These are phyloP conservation scores for Hyalella azteca DNA, from an alignment of 2,888 invertebrate genomes.

Conservation along the genomic window DNA sequence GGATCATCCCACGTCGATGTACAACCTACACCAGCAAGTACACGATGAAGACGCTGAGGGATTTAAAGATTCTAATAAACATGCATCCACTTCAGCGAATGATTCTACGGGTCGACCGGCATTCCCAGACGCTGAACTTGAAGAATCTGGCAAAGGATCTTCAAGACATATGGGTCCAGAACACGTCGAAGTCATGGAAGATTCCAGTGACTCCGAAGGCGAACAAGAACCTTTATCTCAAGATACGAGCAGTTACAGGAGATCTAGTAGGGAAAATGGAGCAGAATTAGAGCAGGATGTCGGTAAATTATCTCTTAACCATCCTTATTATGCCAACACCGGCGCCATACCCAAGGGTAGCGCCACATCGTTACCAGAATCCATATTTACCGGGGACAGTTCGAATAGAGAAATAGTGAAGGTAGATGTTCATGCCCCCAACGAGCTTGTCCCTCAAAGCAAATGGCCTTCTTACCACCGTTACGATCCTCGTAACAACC, in stretches of 20 bases:
- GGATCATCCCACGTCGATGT: constrained; percentile 57
- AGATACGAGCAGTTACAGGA: neutral
- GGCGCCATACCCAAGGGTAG: constrained; percentile 32
- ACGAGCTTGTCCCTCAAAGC: neutral
- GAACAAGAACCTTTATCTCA: neutral
- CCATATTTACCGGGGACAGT: neutral
- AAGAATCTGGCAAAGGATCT: neutral
- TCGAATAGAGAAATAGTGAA: constrained; percentile 1
- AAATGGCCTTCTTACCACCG: neutral
- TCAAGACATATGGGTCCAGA: neutral
- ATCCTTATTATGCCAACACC: constrained; percentile 29
- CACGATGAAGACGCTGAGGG: neutral
- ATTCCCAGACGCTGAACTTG: neutral
- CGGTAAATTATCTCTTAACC: constrained; percentile 4
- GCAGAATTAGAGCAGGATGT: neutral
- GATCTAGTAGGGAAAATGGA: neutral
- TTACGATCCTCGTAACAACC: constrained; percentile 10
- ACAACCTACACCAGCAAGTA: constrained; percentile 52
- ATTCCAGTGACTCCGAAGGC: constrained; percentile 27
- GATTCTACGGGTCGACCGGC: too few relatives aligned
- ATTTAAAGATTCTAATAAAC: neutral
- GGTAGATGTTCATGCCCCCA: constrained; percentile 16
- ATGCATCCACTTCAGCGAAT: too few relatives aligned
- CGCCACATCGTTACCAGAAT: neutral
- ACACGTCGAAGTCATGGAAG: constrained; percentile 6